Evolutionary conservation across 2,113 vertebrate species (phyloP).

Genomic region (Oreochromis spilurus): DNA sequence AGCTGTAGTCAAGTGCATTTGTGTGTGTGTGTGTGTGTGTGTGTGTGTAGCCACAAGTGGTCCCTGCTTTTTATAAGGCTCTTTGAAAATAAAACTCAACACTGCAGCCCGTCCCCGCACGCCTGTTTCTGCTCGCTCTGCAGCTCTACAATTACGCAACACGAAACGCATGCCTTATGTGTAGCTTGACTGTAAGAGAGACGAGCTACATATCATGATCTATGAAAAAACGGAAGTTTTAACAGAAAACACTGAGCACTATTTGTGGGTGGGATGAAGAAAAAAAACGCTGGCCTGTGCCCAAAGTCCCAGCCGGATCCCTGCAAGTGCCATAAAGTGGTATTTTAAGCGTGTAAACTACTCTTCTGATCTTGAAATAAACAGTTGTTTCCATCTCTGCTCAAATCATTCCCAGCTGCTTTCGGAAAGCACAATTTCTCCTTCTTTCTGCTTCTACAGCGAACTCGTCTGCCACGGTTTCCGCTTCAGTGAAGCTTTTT

Average conservation of each 20-base stretch:
- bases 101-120: neutral
- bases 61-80: neutral
- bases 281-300: neutral
- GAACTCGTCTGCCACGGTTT: constrained; percentile 25
- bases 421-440: constrained; percentile 24
- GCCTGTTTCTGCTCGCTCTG: neutral
- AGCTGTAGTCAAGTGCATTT: neutral
- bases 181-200: neutral
- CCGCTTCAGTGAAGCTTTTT: neutral
- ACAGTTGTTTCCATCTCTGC: neutral
- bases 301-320: neutral
- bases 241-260: neutral
- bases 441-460: neutral
- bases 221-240: neutral
- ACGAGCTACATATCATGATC: neutral
- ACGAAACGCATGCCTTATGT: neutral
- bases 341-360: neutral
- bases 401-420: constrained; percentile 6
- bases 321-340: neutral
- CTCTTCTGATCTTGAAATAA: neutral
- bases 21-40: neutral
- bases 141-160: neutral
- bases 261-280: neutral
- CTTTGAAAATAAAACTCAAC: neutral
- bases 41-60: neutral